Conservation (phyloP, 2,113 vertebrate genomes). For the Okapia johnstoni region DNA sequence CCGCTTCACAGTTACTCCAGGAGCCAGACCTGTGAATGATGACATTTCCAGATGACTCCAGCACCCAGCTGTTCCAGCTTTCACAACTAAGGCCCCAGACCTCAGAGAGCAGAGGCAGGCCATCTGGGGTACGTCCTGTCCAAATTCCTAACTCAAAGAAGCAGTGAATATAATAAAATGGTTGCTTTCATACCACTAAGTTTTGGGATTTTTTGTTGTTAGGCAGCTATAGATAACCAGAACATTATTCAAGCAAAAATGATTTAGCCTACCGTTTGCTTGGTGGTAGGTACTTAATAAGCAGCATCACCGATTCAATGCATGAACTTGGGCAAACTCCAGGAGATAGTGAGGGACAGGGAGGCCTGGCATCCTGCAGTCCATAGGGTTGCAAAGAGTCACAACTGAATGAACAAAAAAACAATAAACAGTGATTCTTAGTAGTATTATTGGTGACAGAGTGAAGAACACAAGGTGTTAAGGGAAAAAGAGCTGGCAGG, state of each 20-base stretch:
- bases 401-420: background rate
- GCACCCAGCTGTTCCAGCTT: background rate
- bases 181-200: background rate
- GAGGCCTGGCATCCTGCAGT: background rate
- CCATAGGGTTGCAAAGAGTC: background rate
- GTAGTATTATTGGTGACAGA: background rate
- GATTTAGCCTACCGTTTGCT: background rate
- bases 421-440: background rate
- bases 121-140: no score
- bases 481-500: background rate
- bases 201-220: background rate
- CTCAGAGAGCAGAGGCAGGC: background rate
- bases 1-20: background rate
- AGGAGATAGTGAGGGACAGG: background rate
- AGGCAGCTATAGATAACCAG: background rate
- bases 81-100: background rate
- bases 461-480: background rate
- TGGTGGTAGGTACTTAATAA: background rate
- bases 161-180: background rate
- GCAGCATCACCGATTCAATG: background rate
- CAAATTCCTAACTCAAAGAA: background rate
- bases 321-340: background rate
- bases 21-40: background rate
- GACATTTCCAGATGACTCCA: background rate
- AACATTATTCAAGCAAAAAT: background rate